Conservation (phyloP, 2,888 invertebrate species). For the Lypha dubia region DNA sequence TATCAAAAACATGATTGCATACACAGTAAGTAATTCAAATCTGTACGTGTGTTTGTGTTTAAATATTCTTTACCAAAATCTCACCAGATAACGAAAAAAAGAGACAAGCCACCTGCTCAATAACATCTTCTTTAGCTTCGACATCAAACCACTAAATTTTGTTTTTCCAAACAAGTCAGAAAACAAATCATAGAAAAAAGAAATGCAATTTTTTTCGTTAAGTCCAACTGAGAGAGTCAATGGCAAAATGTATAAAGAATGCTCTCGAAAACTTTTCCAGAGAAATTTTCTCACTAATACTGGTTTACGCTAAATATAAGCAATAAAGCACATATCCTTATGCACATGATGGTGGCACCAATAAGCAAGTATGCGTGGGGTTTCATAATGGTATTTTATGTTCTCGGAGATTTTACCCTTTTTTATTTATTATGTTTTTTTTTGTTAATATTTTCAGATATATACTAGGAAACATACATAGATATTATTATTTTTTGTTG, state of each 20-base stretch:
- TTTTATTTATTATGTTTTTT: conserved; percentile 25
- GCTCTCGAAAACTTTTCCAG: neutral
- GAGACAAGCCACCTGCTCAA: conserved; percentile 8
- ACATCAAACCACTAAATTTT: conserved; percentile 14
- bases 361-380: neutral
- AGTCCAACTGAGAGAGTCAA: neutral
- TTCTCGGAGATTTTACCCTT: neutral
- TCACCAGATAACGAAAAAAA: neutral
- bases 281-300: conserved; percentile 33
- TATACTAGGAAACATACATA: too few species aligned
- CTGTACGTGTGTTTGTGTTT: neutral
- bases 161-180: neutral
- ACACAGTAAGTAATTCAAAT: neutral
- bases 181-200: conserved; percentile 54
- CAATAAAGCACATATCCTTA: conserved; percentile 17
- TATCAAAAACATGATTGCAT: neutral
- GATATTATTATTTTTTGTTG: conserved; percentile 70
- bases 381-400: neutral
- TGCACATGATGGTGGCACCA: neutral
- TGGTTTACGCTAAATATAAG: neutral
- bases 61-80: conserved; percentile 17
- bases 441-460: conserved; percentile 29
- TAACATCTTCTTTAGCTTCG: conserved; percentile 14
- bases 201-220: conserved; percentile 22
- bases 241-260: neutral